These are phyloP conservation scores for Pogona vitticeps DNA, from an alignment of 2,113 vertebrate genomes.

Conservation along the genomic window DNA sequence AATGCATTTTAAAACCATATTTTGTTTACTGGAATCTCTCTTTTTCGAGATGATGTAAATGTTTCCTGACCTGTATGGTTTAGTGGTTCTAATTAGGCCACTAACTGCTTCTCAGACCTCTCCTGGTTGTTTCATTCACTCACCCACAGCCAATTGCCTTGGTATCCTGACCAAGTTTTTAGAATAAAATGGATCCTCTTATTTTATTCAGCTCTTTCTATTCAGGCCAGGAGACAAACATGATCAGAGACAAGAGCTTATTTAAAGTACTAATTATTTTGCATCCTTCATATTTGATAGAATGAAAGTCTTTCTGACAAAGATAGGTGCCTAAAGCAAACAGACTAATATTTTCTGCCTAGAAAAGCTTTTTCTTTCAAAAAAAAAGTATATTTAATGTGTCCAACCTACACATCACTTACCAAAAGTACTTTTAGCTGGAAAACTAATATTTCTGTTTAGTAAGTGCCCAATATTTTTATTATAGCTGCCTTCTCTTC, in stretches of 20 bases:
- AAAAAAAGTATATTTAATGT: not conserved
- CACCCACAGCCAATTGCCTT: not conserved
- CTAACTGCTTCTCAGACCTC: not conserved
- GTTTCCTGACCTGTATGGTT: not conserved
- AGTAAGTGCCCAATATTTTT: not conserved
- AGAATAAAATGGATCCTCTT: not conserved
- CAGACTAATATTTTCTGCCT: slow-evolving; percentile 4
- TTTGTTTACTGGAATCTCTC: not conserved
- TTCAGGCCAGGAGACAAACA: not conserved
- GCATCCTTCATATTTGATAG: not conserved
- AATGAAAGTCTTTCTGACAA: not conserved
- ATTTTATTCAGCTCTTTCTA: not conserved
- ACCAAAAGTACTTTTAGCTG: not conserved
- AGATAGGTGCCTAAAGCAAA: slow-evolving; percentile 10
- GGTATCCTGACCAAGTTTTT: not conserved
- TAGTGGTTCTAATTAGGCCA: not conserved
- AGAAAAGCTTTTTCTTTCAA: not conserved
- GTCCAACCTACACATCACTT: not conserved
- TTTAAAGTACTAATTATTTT: not conserved
- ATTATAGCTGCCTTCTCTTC: not conserved
- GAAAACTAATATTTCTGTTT: not conserved
- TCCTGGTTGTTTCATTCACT: not conserved
- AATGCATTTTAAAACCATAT: not conserved
- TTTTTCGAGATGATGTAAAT: not conserved
- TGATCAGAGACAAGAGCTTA: not conserved